Conservation (phyloP, 2,888 invertebrate genomes). For the Clivina fossor region DNA sequence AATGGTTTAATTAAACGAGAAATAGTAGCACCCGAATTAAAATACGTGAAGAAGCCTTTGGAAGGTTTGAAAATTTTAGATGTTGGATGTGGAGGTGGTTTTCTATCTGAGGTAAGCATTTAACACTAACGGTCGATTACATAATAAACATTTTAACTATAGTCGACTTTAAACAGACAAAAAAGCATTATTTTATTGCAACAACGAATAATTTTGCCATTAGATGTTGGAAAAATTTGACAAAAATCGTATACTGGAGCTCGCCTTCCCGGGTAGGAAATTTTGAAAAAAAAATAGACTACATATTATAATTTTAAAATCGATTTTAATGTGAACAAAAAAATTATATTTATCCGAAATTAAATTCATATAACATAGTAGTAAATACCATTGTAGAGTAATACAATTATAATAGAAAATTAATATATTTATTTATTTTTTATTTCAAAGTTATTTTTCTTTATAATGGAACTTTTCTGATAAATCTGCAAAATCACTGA, state of each 20-base stretch:
- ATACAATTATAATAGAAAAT: too few relatives aligned
- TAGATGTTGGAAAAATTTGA: too few relatives aligned
- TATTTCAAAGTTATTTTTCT: too few relatives aligned
- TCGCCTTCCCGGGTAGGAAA: background rate
- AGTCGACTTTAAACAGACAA: too few relatives aligned
- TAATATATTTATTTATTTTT: background rate
- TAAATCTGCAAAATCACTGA: too few relatives aligned
- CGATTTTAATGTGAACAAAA: too few relatives aligned
- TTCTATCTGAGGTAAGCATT: conserved; percentile 2
- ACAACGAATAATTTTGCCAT: background rate
- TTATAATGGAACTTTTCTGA: too few relatives aligned
- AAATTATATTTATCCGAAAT: too few relatives aligned
- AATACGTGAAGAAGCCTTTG: conserved; percentile 61
- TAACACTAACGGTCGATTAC: background rate
- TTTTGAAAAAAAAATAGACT: background rate
- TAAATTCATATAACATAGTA: too few relatives aligned
- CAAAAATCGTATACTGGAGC: too few relatives aligned
- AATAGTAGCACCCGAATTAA: conserved; percentile 46
- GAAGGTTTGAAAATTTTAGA: conserved; percentile 72
- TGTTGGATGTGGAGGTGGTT: conserved; percentile 81
- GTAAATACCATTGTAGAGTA: too few relatives aligned
- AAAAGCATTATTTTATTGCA: background rate
- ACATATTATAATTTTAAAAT: background rate
- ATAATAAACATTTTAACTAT: too few relatives aligned
- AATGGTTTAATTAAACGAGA: conserved; percentile 67